Evolutionary conservation across 2,113 vertebrate species (phyloP).

Genomic region (Daubentonia madagascariensis): DNA sequence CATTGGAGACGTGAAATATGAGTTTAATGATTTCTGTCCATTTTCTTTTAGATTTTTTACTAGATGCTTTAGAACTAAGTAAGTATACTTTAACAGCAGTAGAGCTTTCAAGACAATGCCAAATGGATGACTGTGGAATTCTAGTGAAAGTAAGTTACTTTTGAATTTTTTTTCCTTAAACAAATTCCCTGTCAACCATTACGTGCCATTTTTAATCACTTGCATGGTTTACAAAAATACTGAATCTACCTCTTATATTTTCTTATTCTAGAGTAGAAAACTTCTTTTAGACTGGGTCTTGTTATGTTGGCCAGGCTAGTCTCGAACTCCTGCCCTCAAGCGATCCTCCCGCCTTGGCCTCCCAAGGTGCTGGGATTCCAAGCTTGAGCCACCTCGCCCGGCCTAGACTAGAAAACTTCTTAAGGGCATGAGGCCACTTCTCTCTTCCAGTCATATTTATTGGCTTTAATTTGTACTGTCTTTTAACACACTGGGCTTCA

Average conservation of each 20-base stretch:
- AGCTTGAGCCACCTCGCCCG: too few relatives aligned
- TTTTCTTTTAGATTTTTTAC: slow-evolving; percentile 87
- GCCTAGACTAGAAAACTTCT: not conserved
- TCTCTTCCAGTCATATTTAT: not conserved
- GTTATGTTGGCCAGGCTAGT: too few relatives aligned
- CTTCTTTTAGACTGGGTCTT: not conserved
- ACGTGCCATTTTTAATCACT: not conserved
- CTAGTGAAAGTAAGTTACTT: slow-evolving; percentile 86
- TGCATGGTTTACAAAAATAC: not conserved
- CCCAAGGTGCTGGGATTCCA: too few relatives aligned
- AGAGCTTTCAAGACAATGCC: slow-evolving; percentile 94
- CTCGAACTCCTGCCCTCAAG: too few relatives aligned
- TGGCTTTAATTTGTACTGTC: not conserved
- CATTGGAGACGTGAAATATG: not conserved
- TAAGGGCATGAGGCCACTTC: not conserved
- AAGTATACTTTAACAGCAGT: slow-evolving; percentile 91
- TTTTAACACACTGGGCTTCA: not conserved
- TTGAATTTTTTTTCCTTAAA: not conserved
- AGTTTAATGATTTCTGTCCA: not conserved
- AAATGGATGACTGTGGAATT: slow-evolving; percentile 92
- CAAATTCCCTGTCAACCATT: not conserved
- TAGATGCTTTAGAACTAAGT: slow-evolving; percentile 94
- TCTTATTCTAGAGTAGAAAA: not conserved
- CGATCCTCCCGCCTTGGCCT: too few relatives aligned
- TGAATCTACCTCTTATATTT: not conserved